These are phyloP conservation scores for Tenualosa ilisha DNA, from an alignment of 2,797 vertebrate species.

Conservation along the genomic window DNA sequence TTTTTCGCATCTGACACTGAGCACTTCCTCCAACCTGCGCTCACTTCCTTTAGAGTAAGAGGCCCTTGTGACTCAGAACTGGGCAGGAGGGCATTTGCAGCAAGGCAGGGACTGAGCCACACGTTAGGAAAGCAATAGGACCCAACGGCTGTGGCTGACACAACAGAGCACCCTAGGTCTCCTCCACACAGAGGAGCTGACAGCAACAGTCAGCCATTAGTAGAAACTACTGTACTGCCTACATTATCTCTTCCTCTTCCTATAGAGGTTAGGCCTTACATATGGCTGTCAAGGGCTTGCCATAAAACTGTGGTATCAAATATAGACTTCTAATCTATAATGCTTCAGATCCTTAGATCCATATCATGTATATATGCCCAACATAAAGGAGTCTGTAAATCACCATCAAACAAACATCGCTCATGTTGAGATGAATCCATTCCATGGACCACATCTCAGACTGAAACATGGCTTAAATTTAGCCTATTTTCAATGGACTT, in stretches of 20 bases:
- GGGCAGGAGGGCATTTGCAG: neutral
- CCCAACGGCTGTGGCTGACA: neutral
- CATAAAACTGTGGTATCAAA: neutral
- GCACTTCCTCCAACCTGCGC: neutral
- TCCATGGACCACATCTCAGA: neutral
- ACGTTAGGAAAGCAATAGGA: neutral
- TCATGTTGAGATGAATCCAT: neutral
- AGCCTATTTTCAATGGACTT: conserved; percentile 1
- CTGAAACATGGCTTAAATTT: neutral
- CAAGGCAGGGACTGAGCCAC: neutral
- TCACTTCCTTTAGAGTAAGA: neutral
- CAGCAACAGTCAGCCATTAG: neutral
- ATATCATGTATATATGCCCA: neutral
- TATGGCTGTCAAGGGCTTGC: neutral
- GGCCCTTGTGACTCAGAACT: neutral
- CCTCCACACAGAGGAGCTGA: neutral
- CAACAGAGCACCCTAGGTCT: neutral
- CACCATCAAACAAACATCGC: neutral
- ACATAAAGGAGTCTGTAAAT: neutral
- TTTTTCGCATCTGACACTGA: neutral
- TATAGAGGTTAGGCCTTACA: neutral
- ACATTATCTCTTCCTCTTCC: neutral
- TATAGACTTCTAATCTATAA: conserved; percentile 10
- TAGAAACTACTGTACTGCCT: neutral
- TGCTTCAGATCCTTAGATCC: neutral